A percentile compares a stretch with the other conserved stretches of the same genome.
Conservation (phyloP, 2,797 vertebrate genomes). For the Nothura maculosa region DNA sequence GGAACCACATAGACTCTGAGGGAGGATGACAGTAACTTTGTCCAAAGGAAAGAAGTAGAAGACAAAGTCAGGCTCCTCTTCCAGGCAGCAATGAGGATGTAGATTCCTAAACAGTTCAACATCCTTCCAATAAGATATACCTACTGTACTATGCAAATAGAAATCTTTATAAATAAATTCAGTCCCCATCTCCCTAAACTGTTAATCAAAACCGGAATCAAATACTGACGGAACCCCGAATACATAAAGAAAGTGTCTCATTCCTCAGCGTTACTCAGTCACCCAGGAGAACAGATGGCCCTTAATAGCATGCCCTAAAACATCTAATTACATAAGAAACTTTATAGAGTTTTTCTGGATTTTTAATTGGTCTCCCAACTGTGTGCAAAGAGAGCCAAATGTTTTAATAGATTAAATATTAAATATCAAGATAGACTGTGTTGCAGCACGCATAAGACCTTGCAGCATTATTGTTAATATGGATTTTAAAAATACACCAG, state of each 20-base stretch:
- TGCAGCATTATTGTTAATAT: slow-evolving; percentile 15
- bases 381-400: slow-evolving; percentile 12
- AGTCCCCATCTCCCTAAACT: background rate
- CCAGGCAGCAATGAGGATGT: background rate
- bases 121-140: background rate
- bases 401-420: slow-evolving; percentile 54
- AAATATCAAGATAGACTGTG: slow-evolving; percentile 38
- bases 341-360: slow-evolving; percentile 11
- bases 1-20: background rate
- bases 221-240: slow-evolving; percentile 22
- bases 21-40: background rate
- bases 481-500: background rate
- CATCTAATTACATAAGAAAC: slow-evolving; percentile 23
- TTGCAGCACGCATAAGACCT: background rate
- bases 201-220: slow-evolving; percentile 22
- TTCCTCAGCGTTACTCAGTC: slow-evolving; percentile 14
- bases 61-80: background rate
- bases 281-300: slow-evolving; percentile 61
- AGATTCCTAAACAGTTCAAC: background rate
- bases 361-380: slow-evolving; percentile 58
- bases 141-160: background rate
- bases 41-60: background rate
- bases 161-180: background rate
- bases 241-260: background rate
- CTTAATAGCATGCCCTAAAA: slow-evolving; percentile 56